Evolutionary conservation across 2,888 invertebrate species (phyloP).

Genomic region (Adineta ricciae): DNA sequence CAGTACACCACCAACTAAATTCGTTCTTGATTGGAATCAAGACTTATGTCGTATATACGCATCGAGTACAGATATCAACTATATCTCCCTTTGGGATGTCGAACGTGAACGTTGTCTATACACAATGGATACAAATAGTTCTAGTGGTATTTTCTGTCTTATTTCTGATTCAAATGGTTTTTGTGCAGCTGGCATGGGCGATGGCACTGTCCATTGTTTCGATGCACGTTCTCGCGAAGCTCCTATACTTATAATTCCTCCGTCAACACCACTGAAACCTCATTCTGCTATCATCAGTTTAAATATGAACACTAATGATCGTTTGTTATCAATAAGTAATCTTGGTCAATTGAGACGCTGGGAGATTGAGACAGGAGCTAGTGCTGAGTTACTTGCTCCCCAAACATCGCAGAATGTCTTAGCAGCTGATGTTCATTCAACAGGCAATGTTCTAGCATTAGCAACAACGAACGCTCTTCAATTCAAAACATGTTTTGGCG

Average conservation of each 20-base stretch:
- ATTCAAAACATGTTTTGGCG: not conserved
- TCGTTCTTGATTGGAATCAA: constrained; percentile 16
- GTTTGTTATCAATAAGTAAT: not conserved
- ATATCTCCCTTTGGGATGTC: not conserved
- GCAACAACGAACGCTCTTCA: not conserved
- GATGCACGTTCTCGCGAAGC: not conserved
- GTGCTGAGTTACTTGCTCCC: not conserved
- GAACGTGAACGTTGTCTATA: constrained; percentile 2
- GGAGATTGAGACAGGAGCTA: not conserved
- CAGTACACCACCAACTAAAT: not conserved
- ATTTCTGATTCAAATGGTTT: not conserved
- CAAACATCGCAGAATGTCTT: not conserved
- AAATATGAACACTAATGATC: not conserved
- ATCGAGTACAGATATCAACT: not conserved
- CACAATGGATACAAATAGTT: not conserved
- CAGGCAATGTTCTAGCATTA: constrained; percentile 9
- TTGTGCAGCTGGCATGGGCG: not conserved
- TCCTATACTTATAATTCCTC: not conserved
- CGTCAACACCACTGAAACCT: not conserved
- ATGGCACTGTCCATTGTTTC: not conserved
- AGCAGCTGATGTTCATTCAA: constrained; percentile 12
- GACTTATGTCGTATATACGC: not conserved
- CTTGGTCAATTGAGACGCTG: not conserved
- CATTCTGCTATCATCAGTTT: not conserved
- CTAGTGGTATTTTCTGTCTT: not conserved